Conservation (phyloP, 2,113 vertebrate genomes). For the Oceanodroma tethys region DNA sequence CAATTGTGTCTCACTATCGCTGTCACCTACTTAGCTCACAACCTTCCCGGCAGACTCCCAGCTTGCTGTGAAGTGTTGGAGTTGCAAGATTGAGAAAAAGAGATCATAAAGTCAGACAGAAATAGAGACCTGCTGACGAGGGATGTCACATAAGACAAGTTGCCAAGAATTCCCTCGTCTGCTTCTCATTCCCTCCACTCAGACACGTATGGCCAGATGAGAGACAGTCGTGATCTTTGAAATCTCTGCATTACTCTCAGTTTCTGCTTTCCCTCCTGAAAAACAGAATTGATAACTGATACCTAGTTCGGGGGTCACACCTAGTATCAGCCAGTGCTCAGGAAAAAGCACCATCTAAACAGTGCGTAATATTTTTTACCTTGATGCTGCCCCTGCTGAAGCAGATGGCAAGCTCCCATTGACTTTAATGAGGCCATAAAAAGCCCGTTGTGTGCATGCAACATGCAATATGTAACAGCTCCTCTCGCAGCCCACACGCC, state of each 20-base stretch:
- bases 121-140: background rate
- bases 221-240: background rate
- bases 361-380: background rate
- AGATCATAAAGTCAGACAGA: background rate
- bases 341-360: background rate
- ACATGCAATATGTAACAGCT: background rate
- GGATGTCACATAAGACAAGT: background rate
- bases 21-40: conserved; percentile 37
- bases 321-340: background rate
- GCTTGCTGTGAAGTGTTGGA: background rate
- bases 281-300: background rate
- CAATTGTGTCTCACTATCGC: background rate
- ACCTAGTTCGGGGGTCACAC: background rate
- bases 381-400: background rate
- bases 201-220: background rate
- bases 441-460: background rate
- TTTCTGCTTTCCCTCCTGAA: background rate
- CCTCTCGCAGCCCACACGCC: background rate
- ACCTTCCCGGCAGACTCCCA: background rate
- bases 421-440: conserved; percentile 27
- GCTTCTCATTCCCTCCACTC: background rate
- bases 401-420: conserved; percentile 1
- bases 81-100: background rate
- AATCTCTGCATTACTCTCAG: background rate
- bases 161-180: conserved; percentile 6